Evolutionary conservation across 1,140 invertebrate genomes (phyloP), one percentile per base, ranked within the genome.

Genomic region (Drosophila nigrodunni): DNA sequence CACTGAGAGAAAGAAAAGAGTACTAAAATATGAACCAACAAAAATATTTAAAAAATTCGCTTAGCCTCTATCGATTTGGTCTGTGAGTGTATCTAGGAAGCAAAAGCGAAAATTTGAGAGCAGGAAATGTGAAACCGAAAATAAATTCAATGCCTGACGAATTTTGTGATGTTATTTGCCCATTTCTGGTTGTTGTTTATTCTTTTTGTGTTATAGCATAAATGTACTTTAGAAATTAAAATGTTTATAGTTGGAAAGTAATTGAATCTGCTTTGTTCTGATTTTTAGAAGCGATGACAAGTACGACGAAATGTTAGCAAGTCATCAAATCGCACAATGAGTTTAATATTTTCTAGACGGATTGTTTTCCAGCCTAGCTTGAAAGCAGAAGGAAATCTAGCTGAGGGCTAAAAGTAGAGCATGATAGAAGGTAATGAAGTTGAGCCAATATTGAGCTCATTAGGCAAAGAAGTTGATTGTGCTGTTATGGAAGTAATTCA

Each of bases 91-190:
- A 30, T 30, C 5, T 30, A 3, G 25, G 25, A 30, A 30, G 25
- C 25, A 30, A 2, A 30, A 30, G 77, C 41, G 80, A 85, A 85
- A 77, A 15, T n/a, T 8, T 18, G 30, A 41, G 7, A 25, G n/a
- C 11, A 59, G 21, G 41, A 47, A 47, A 61, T 52, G 43, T 18
- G 62, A 69, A 65, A 71, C 68, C 69, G 25, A 82, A 73, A 71
- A 71, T 71, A 77, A 68, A 85, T 85, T 72, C 73, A 54, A 77
- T 72, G 79, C 83, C 77, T 86, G 82, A 74, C 80, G 87, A 80
- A 88, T 88, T 64, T 68, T 11, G n/a, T 52, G 66, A 50, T 64
- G 50, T 75, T 78, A 49, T 50, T 69, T 34, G 49, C n/a, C n/a
- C 72, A 9, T 72, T 72, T 41, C n/a, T 57, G 41, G 9, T 39